phyloP scores from a whole-genome alignment of 2,888 invertebrate species.

The Chrysopilus asiliformis region DNA sequence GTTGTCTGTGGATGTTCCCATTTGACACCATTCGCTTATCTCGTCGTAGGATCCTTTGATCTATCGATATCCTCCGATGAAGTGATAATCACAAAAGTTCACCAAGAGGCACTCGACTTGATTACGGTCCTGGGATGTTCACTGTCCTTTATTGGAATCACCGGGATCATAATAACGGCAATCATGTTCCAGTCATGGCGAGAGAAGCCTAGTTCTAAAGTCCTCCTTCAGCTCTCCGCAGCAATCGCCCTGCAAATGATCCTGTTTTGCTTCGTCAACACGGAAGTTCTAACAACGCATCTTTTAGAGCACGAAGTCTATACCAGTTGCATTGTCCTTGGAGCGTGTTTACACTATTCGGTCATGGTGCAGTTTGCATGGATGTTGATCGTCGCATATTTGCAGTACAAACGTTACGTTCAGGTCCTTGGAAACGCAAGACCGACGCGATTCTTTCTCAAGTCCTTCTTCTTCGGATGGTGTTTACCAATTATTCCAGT shows the following conservation, averaged over 20 bases:
- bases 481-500: conserved; percentile 45
- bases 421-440: conserved; percentile 45
- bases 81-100: conserved; percentile 26
- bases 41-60: conserved; percentile 30
- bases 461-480: conserved; percentile 50
- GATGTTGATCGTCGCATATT: conserved; percentile 56
- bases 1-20: conserved; percentile 41
- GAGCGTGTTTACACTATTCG: conserved; percentile 51
- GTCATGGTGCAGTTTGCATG: conserved; percentile 54
- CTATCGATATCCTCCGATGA: conserved; percentile 23
- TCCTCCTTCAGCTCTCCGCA: conserved; percentile 48
- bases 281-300: conserved; percentile 23
- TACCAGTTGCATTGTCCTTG: conserved; percentile 42
- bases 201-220: conserved; percentile 48
- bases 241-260: conserved; percentile 47
- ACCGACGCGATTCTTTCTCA: conserved; percentile 47
- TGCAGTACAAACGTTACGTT: conserved; percentile 56
- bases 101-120: conserved; percentile 40
- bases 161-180: conserved; percentile 46
- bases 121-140: conserved; percentile 46
- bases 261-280: conserved; percentile 28
- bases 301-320: conserved; percentile 24
- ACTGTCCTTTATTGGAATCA: conserved; percentile 43
- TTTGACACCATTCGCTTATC: conserved; percentile 46
- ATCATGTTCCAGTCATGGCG: conserved; percentile 46